Base-by-base conservation (phyloP, 2,797 vertebrate genomes). In the Chelon labrosus region DNA sequence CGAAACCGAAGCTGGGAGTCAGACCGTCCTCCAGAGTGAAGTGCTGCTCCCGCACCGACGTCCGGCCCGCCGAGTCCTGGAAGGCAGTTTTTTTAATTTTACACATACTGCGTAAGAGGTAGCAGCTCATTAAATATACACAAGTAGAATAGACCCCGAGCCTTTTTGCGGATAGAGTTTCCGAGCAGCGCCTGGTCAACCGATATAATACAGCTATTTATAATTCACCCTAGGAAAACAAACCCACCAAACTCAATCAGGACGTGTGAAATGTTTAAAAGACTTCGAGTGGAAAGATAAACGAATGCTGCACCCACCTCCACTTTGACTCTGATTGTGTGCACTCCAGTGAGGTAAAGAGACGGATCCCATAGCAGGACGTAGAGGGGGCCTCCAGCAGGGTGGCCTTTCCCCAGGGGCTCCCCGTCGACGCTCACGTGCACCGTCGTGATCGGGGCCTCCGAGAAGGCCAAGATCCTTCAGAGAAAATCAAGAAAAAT, bases 401-500 rank as follows among this genome's bases (percentile, higher is more conserved):
- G 91, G 79, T 73, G 60, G 3, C 96, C 95, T 16, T 91, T 87
- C n/a, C 97, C 97, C 79, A 97, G 57, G 44, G 88, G 73, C 70
- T 93, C 77, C 53, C 93, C 94, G 19, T 99, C 96, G 42, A 99
- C 89, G 38, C 83, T 95, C 81, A 99, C 95, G 46, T 93, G 72
- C 56, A 99, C 95, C 0, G 94, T 94, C 10, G 86, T 94, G 91
- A 99, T 94, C 0, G 81, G 82, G 55, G 94, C 94, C 64, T 95
- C 94, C 6, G 98, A 99, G 90, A 99, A 99, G n/a, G 95, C 96
- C 90, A 99, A 91, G 80, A 99, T 87, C 90, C 98, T 99, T 82
- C 35, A 10, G 16, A 46, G 13, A 37, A 4, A 38, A 16, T 39
- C 20, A 63, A 13, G 20, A n/a, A 57, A 54, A 47, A 77, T 7